These are phyloP conservation scores for Liopterus haemorrhoidalis DNA, from an alignment of 2,888 invertebrate genomes.

Conservation along the genomic window DNA sequence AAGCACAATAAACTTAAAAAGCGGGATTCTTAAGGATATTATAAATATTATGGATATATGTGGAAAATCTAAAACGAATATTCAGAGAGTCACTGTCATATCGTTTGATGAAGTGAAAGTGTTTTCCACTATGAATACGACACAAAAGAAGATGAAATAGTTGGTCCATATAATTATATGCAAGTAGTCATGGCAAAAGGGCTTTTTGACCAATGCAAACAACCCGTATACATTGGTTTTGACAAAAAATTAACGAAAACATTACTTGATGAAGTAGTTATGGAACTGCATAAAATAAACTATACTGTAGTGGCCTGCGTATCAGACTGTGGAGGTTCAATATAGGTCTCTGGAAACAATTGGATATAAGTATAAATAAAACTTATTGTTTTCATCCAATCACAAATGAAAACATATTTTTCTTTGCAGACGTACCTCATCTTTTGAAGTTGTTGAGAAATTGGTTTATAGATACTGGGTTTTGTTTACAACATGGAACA, in stretches of 20 bases:
- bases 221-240: conserved; percentile 31
- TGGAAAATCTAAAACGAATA: conserved; percentile 14
- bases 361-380: conserved; percentile 1
- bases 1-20: conserved; percentile 23
- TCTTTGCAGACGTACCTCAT: conserved; percentile 35
- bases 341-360: conserved; percentile 9
- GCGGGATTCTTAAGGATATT: conserved; percentile 23
- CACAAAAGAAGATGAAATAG: conserved; percentile 25
- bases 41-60: conserved; percentile 23
- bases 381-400: conserved; percentile 29
- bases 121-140: conserved; percentile 26
- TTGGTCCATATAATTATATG: conserved; percentile 28
- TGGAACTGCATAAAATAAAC: conserved; percentile 16
- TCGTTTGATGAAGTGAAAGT: conserved; percentile 29
- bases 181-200: conserved; percentile 33
- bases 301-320: conserved; percentile 35
- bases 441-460: conserved; percentile 33
- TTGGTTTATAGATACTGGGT: conserved; percentile 34
- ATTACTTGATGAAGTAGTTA: conserved; percentile 21
- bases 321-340: conserved; percentile 29
- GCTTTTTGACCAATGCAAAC: conserved; percentile 31
- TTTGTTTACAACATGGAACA: conserved; percentile 27
- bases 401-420: conserved; percentile 29
- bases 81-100: conserved; percentile 19
- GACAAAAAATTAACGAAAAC: conserved; percentile 30